Evolutionary conservation across 2,888 invertebrate species (phyloP).

Genomic region (Odontomyia ornata): DNA sequence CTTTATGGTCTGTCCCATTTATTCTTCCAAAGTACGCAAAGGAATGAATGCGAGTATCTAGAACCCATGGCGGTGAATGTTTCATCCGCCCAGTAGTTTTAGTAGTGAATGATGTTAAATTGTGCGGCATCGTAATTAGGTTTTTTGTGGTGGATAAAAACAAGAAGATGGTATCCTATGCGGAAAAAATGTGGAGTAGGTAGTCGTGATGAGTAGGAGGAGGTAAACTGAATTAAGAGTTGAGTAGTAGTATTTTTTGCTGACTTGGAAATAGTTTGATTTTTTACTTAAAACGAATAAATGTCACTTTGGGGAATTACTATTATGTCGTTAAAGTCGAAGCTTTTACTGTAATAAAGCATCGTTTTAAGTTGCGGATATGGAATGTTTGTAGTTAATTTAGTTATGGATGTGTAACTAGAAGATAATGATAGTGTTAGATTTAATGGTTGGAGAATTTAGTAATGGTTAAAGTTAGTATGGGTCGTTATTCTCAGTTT

Average conservation of each 20-base stretch:
- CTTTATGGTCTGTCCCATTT: constrained; percentile 2
- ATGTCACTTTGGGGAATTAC: not conserved
- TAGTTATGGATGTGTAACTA: no score
- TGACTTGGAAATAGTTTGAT: not conserved
- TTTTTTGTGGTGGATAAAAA: not conserved
- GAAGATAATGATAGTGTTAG: no score
- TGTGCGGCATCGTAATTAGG: not conserved
- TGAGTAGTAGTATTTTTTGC: not conserved
- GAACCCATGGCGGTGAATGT: not conserved
- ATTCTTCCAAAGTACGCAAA: not conserved
- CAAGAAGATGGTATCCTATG: not conserved
- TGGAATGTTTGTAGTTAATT: no score
- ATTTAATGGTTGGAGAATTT: no score
- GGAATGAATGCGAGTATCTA: not conserved
- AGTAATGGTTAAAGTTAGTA: no score
- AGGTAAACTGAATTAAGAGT: no score
- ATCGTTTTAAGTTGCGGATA: no score
- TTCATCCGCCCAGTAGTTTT: not conserved
- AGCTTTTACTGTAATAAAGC: no score
- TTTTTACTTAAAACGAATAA: not conserved
- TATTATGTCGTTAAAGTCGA: no score
- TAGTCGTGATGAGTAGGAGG: no score
- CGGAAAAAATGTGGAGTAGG: not conserved
- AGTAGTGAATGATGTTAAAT: constrained; percentile 3
- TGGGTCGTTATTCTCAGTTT: no score